Evolutionary conservation across 2,113 vertebrate genomes (phyloP).

Genomic region (Arizona elegans): DNA sequence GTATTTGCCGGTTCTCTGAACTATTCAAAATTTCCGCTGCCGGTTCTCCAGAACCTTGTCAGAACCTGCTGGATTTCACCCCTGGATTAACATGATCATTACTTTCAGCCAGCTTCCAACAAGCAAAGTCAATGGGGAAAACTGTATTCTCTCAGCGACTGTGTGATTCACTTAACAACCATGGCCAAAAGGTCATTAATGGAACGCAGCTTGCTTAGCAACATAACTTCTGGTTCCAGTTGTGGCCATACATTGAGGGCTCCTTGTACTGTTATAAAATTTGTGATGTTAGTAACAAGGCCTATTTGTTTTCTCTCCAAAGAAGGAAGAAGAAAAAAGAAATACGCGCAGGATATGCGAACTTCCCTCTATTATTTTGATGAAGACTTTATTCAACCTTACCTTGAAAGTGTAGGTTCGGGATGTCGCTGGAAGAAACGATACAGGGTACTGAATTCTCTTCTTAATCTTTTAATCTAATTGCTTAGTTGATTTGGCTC

Average conservation of each 20-base stretch:
- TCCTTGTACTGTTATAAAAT: background rate
- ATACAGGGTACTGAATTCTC: slow-evolving; percentile 72
- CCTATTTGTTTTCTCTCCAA: slow-evolving; percentile 35
- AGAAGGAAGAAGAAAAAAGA: slow-evolving; percentile 77
- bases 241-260: background rate
- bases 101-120: background rate
- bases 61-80: too few species aligned
- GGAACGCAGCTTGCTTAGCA: background rate
- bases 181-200: background rate
- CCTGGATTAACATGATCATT: background rate
- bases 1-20: too few species aligned
- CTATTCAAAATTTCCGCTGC: too few species aligned
- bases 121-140: background rate
- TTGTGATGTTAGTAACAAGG: background rate
- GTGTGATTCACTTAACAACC: background rate
- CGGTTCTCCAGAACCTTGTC: too few species aligned
- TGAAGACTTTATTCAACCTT: slow-evolving; percentile 74
- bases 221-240: background rate
- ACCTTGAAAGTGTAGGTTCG: slow-evolving; percentile 74
- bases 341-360: slow-evolving; percentile 77
- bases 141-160: background rate
- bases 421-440: slow-evolving; percentile 80
- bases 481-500: background rate
- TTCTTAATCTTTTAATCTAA: background rate
- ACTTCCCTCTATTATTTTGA: slow-evolving; percentile 78